Evolutionary conservation across 2,113 vertebrate species (phyloP), one percentile per base, ranked within the genome.

Genomic region (Acinonyx jubatus): DNA sequence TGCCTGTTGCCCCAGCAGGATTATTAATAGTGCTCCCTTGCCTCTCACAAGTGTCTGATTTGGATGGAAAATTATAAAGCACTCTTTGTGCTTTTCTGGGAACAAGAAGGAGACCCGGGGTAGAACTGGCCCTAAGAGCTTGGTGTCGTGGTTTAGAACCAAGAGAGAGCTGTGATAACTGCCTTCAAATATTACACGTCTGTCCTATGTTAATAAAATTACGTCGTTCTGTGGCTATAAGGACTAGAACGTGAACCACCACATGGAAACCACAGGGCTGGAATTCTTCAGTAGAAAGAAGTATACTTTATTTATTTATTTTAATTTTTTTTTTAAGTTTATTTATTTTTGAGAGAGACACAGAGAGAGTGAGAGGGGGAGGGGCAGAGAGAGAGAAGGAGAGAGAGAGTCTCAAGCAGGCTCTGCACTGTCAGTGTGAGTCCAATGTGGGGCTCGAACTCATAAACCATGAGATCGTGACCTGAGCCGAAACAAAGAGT

Each of bases 1-100:
- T n/a, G 65, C 79, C 29, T 65, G 5, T 66, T 48, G 61, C 66
- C 55, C 89, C 92, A 57, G 81, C 7, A 29, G 78, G 63, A 89
- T 90, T 78, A 92, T 89, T 85, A 82, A 92, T 48, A 78, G 71
- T 76, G 48, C 15, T 81, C n/a, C 50, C 33, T 82, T 31, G 57
- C 66, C 68, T 93, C 68, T 94, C 89, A 80, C 63, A 87, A 68
- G 25, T 45, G 84, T 80, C 85, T 94, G 48, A 93, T 68, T 45
- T 52, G 73, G 29, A 41, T 29, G 41, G 81, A 55, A 63, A 93
- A 81, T n/a, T 48, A 84, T 25, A 91, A 91, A 87, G 63, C 13
- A 31, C 50, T 69, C 68, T 84, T 91, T 80, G 68, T 94, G 89
- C 33, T 96, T 96, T 84, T 73, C 76, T 74, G 76, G 50, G 38